Evolutionary conservation across 2,888 invertebrate species (phyloP).

Genomic region (Balanococcus diminutus): DNA sequence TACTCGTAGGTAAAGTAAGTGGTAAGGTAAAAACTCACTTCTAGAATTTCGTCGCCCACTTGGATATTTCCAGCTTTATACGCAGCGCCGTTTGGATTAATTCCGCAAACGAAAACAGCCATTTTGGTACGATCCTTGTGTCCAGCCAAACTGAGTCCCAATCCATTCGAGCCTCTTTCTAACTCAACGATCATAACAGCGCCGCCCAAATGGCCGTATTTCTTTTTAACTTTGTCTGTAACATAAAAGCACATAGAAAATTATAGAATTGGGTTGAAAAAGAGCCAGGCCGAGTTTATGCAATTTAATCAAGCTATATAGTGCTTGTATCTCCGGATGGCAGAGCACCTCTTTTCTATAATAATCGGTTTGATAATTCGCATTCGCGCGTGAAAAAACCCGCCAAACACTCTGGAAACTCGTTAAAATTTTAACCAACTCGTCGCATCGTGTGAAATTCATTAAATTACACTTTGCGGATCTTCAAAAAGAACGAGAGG

Average conservation of each 20-base stretch:
- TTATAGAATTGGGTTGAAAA: not conserved
- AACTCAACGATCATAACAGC: conserved; percentile 76
- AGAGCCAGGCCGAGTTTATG: not conserved
- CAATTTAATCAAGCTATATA: not conserved
- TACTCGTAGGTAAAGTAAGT: too few relatives aligned
- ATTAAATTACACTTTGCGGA: not conserved
- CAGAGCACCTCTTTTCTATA: not conserved
- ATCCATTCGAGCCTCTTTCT: conserved; percentile 74
- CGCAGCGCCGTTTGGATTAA: conserved; percentile 86
- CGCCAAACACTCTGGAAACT: not conserved
- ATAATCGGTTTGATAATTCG: not conserved
- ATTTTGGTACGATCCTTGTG: conserved; percentile 91
- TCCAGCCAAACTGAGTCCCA: conserved; percentile 92
- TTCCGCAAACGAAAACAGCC: conserved; percentile 96
- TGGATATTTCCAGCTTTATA: conserved; percentile 75
- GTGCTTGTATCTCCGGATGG: not conserved
- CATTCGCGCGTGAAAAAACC: not conserved
- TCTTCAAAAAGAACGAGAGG: not conserved
- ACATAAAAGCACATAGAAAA: conserved; percentile 57
- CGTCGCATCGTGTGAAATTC: not conserved
- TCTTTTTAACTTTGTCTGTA: conserved; percentile 90
- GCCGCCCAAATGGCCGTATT: conserved; percentile 79
- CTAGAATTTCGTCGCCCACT: conserved; percentile 93
- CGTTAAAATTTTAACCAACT: not conserved
- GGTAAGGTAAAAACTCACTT: conserved; percentile 67